These are phyloP conservation scores for Dendroctonus ponderosae DNA, from an alignment of 1,140 invertebrate species.

Conservation along the genomic window DNA sequence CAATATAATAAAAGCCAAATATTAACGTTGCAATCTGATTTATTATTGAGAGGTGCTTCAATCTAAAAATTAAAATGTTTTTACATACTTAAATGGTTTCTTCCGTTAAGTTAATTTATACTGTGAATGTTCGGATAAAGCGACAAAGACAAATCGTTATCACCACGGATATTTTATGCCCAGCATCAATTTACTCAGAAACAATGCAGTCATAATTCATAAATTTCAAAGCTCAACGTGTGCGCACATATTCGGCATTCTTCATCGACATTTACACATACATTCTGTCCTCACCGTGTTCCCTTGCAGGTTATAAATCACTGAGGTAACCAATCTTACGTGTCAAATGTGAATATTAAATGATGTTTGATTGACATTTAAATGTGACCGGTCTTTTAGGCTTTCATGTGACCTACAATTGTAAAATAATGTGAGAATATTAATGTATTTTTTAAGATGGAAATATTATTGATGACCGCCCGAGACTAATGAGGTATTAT, in stretches of 20 bases:
- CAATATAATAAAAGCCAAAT: too few relatives aligned
- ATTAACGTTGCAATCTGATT: too few relatives aligned
- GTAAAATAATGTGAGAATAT: slow-evolving; percentile 28
- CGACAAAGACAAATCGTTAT: slow-evolving; percentile 3
- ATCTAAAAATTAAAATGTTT: too few relatives aligned
- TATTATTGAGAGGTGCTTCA: too few relatives aligned
- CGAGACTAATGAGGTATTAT: slow-evolving; percentile 18
- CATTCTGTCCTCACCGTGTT: slow-evolving; percentile 45
- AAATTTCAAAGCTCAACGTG: slow-evolving; percentile 1
- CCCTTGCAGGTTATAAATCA: slow-evolving; percentile 44
- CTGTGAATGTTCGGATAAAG: background rate
- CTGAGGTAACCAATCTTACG: slow-evolving; percentile 43
- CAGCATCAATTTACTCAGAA: slow-evolving; percentile 2
- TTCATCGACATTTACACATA: slow-evolving; percentile 40
- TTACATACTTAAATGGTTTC: too few relatives aligned
- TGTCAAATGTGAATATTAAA: slow-evolving; percentile 48
- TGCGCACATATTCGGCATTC: slow-evolving; percentile 7
- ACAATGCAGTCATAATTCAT: slow-evolving; percentile 14
- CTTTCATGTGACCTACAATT: slow-evolving; percentile 21
- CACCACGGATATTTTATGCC: background rate
- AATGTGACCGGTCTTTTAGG: slow-evolving; percentile 40
- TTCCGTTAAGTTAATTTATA: too few relatives aligned
- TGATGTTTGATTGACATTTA: slow-evolving; percentile 49
- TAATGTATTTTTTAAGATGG: slow-evolving; percentile 28
- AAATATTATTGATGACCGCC: slow-evolving; percentile 13